phyloP scores from a whole-genome alignment of 1,140 invertebrate species.

The Megalonaias nervosa region DNA sequence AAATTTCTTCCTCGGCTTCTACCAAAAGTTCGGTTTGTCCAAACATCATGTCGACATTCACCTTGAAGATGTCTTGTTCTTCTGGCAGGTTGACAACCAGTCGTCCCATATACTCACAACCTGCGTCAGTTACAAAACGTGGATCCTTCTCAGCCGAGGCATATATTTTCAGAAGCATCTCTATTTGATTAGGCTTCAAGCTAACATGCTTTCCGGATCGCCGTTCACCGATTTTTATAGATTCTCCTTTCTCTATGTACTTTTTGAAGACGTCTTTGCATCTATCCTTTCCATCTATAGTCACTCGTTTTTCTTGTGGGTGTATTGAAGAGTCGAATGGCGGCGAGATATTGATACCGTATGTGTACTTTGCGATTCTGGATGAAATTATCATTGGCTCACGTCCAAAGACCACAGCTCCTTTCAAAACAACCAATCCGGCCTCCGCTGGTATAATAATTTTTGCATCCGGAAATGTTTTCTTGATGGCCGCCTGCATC shows the following conservation, averaged over 20 bases:
- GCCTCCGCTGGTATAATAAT: not conserved
- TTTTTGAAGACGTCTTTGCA: constrained; percentile 38
- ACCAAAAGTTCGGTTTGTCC: constrained; percentile 44
- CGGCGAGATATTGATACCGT: constrained; percentile 31
- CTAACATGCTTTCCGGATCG: constrained; percentile 23
- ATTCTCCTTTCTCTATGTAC: constrained; percentile 39
- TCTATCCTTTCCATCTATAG: constrained; percentile 16
- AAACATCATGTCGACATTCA: constrained; percentile 42
- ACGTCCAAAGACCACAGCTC: constrained; percentile 19
- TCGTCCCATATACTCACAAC: constrained; percentile 25
- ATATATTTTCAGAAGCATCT: constrained; percentile 31
- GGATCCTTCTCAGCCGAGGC: constrained; percentile 22
- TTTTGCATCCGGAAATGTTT: not conserved
- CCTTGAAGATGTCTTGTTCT: constrained; percentile 17
- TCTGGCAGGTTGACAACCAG: constrained; percentile 32
- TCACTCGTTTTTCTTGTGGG: constrained; percentile 10
- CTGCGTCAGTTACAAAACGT: constrained; percentile 19
- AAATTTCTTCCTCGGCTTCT: constrained; percentile 31
- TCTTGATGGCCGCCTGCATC: not conserved
- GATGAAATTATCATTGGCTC: constrained; percentile 34
- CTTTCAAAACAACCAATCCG: constrained; percentile 4
- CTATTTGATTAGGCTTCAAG: constrained; percentile 11
- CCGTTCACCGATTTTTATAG: constrained; percentile 29
- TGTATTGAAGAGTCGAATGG: constrained; percentile 23
- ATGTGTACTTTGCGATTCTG: constrained; percentile 41